Evolutionary conservation across 2,113 vertebrate species (phyloP), one percentile per base, ranked within the genome.

Genomic region (Panthera uncia): DNA sequence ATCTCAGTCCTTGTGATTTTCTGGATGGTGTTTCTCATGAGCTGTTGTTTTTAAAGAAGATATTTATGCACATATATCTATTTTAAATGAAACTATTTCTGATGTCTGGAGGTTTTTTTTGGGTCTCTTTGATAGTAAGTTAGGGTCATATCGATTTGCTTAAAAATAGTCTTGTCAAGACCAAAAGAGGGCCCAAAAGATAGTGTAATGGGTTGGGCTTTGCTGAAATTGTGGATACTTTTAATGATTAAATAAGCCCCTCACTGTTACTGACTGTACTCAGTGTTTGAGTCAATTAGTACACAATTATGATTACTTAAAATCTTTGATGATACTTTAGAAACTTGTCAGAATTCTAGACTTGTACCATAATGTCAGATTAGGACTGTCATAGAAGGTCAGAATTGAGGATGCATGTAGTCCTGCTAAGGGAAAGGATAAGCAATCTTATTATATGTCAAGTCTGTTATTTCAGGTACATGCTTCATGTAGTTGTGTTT

Each of bases 61-160:
- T 41, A 78, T 57, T 94, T 97, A 87, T 76, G 31, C 74, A 93
- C 63, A 87, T 71, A 50, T 83, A 3, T 97, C 36, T 73, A 2
- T 65, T 21, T 88, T 93, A 61, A 89, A 21, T 71, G 66, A 81
- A 96, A 61, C n/a, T 29, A 25, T 89, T 87, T 87, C 18, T 93
- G 11, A 48, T 92, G 45, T 79, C 55, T 87, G 33, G 45, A 91
- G 55, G 36, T 36, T 50, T 57, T 89, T 89, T 88, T 79, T 65
- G 27, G 50, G 15, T 94, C 45, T 94, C 27, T 78, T 92, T 87
- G 83, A 69, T 50, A 94, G 9, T 94, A 38, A 98, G 50, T 89
- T 90, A 79, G 9, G 79, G n/a, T 63, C 41, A n/a, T 80, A 33
- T 79, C 71, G 73, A 41, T 89, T 95, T 78, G 33, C 63, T 66